Percentiles rank a stretch among this genome's conserved stretches.
Conservation (phyloP, 1,140 invertebrate species). For the Pemphigus obesinymphae region DNA sequence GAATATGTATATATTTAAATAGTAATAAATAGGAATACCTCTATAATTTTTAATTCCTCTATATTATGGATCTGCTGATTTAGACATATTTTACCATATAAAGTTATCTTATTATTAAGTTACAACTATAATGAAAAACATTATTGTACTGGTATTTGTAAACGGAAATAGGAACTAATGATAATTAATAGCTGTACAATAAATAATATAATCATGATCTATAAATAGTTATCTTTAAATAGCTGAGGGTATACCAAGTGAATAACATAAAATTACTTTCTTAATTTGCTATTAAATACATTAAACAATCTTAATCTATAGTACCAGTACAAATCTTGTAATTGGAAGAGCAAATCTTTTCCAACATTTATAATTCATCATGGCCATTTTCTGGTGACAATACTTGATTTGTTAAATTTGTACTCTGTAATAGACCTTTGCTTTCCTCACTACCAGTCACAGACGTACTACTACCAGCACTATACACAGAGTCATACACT, state of each 20-base stretch:
- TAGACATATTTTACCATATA: conserved; percentile 3
- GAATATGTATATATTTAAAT: neutral
- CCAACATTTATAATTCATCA: neutral
- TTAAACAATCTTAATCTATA: neutral
- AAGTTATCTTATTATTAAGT: neutral
- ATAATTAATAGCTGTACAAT: neutral
- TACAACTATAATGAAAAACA: neutral
- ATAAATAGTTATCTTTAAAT: neutral
- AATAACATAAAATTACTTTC: neutral
- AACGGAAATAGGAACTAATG: conserved; percentile 20
- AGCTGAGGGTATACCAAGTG: neutral
- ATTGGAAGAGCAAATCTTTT: neutral
- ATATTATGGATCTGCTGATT: neutral
- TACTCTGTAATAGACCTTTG: conserved; percentile 54
- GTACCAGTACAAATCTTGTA: neutral
- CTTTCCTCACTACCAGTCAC: conserved; percentile 53
- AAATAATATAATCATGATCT: neutral
- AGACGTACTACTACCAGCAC: conserved; percentile 50
- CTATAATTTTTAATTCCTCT: neutral
- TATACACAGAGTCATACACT: conserved; percentile 76
- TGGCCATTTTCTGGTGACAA: conserved; percentile 17
- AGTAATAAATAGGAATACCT: neutral
- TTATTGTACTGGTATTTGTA: conserved; percentile 9
- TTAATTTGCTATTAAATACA: neutral
- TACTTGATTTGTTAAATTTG: conserved; percentile 29